phyloP scores from a whole-genome alignment of 2,888 invertebrate genomes.

The Limnephilus marmoratus region DNA sequence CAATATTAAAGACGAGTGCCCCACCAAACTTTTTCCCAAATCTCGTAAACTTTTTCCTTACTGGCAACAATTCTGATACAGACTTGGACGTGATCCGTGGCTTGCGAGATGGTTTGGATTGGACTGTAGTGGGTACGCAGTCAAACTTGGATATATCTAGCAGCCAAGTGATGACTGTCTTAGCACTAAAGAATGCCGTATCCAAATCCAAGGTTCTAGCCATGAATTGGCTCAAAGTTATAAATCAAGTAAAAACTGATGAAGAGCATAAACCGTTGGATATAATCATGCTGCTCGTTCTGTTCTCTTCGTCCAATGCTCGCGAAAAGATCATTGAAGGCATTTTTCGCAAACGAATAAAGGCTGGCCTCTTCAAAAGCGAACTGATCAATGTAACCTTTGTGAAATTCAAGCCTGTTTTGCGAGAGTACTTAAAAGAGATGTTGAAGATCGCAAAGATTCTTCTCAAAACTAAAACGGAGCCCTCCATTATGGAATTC shows the following conservation, averaged over 20 bases:
- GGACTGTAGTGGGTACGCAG: constrained; percentile 72
- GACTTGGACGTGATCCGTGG: constrained; percentile 74
- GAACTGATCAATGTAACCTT: constrained; percentile 78
- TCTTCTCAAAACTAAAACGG: constrained; percentile 75
- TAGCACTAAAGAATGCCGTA: constrained; percentile 78
- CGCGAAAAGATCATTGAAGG: constrained; percentile 80
- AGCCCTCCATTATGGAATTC: constrained; percentile 78
- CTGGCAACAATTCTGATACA: constrained; percentile 72
- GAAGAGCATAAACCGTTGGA: constrained; percentile 83
- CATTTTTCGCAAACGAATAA: constrained; percentile 80
- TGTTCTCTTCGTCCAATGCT: constrained; percentile 79
- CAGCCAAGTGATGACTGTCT: constrained; percentile 78
- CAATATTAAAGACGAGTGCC: constrained; percentile 75
- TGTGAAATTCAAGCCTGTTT: constrained; percentile 76
- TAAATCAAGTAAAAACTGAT: constrained; percentile 74
- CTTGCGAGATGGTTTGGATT: constrained; percentile 76
- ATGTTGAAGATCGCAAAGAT: constrained; percentile 78
- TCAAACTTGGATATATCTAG: constrained; percentile 76
- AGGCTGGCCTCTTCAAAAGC: constrained; percentile 78
- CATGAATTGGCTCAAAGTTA: constrained; percentile 79
- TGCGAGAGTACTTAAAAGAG: constrained; percentile 77
- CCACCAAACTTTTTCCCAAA: constrained; percentile 76
- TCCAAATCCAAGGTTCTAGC: constrained; percentile 77
- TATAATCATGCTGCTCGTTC: constrained; percentile 81
- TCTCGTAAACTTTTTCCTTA: constrained; percentile 79